Conservation (phyloP, 2,797 vertebrate species). For the Chaetodon trifasciatus region DNA sequence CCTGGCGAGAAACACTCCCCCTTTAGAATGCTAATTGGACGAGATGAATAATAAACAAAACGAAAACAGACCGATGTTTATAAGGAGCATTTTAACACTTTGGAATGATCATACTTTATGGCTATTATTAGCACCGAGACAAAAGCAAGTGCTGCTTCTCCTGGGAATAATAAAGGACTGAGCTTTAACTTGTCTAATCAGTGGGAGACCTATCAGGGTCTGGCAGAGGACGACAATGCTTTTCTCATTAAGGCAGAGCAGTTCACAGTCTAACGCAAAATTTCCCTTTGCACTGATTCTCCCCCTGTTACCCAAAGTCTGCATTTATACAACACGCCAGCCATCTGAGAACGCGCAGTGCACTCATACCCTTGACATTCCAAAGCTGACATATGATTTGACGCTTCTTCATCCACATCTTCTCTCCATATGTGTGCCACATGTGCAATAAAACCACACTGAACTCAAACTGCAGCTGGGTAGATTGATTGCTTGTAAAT, state of each 20-base stretch:
- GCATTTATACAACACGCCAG: slow-evolving; percentile 13
- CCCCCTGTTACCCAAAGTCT: slow-evolving; percentile 14
- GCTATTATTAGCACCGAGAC: slow-evolving; percentile 77
- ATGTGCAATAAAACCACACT: slow-evolving; percentile 51
- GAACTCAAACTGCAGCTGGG: slow-evolving; percentile 45
- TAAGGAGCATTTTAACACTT: slow-evolving; percentile 79
- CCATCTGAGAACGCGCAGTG: slow-evolving; percentile 7
- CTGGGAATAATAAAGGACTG: slow-evolving; percentile 69
- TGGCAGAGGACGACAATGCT: slow-evolving; percentile 45
- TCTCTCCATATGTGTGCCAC: slow-evolving; percentile 59
- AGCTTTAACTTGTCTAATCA: slow-evolving; percentile 76
- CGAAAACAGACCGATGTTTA: slow-evolving; percentile 79
- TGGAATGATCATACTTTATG: slow-evolving; percentile 77
- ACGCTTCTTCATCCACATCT: slow-evolving; percentile 19
- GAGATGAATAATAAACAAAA: slow-evolving; percentile 86
- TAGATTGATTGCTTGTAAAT: slow-evolving; percentile 69
- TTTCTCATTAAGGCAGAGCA: slow-evolving; percentile 63
- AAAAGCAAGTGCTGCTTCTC: slow-evolving; percentile 63
- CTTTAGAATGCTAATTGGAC: slow-evolving; percentile 84
- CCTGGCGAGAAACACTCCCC: slow-evolving; percentile 77
- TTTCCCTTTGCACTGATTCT: slow-evolving; percentile 45
- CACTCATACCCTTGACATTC: background rate
- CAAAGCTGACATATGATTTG: slow-evolving; percentile 23
- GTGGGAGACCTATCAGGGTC: slow-evolving; percentile 64
- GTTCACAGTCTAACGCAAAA: slow-evolving; percentile 43